Conservation (phyloP, 1,140 invertebrate genomes). For the Trissolcus basalis region DNA sequence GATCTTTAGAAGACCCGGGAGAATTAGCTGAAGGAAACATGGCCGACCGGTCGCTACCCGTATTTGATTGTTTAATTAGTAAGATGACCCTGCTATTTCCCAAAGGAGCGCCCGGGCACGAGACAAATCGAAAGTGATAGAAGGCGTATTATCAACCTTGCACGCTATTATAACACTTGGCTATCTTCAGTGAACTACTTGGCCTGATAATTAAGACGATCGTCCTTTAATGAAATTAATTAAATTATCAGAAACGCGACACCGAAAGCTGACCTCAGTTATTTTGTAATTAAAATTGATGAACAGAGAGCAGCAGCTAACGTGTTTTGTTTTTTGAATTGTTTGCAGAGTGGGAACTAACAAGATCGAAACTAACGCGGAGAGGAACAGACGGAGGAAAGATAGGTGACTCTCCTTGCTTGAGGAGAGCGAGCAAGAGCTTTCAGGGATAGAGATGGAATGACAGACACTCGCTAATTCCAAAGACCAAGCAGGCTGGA, state of each 20-base stretch:
- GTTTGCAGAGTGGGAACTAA: slow-evolving; percentile 25
- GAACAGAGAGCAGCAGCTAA: too few species aligned
- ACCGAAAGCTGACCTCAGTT: too few species aligned
- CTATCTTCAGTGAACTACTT: slow-evolving; percentile 34
- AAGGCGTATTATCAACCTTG: slow-evolving; percentile 55
- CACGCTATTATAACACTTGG: slow-evolving; percentile 51
- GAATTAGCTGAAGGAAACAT: slow-evolving; percentile 62
- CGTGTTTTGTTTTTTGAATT: slow-evolving; percentile 23
- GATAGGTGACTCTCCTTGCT: slow-evolving; percentile 50
- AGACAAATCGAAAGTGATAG: slow-evolving; percentile 61
- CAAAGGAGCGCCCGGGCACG: slow-evolving; percentile 61
- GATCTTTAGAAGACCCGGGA: slow-evolving; percentile 68
- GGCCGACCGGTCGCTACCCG: slow-evolving; percentile 67
- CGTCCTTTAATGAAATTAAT: slow-evolving; percentile 25
- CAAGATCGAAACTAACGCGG: slow-evolving; percentile 52
- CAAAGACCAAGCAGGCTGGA: slow-evolving; percentile 66
- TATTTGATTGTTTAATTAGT: slow-evolving; percentile 78
- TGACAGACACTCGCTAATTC: slow-evolving; percentile 63
- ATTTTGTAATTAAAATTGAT: too few species aligned
- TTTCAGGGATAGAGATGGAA: slow-evolving; percentile 56
- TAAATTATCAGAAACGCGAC: slow-evolving; percentile 8
- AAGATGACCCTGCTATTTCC: slow-evolving; percentile 73
- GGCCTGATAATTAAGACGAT: slow-evolving; percentile 33
- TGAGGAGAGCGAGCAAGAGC: slow-evolving; percentile 50
- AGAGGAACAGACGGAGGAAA: slow-evolving; percentile 47